These are phyloP conservation scores for Pycnonotus jocosus DNA, from an alignment of 2,113 vertebrate genomes.

Conservation along the genomic window DNA sequence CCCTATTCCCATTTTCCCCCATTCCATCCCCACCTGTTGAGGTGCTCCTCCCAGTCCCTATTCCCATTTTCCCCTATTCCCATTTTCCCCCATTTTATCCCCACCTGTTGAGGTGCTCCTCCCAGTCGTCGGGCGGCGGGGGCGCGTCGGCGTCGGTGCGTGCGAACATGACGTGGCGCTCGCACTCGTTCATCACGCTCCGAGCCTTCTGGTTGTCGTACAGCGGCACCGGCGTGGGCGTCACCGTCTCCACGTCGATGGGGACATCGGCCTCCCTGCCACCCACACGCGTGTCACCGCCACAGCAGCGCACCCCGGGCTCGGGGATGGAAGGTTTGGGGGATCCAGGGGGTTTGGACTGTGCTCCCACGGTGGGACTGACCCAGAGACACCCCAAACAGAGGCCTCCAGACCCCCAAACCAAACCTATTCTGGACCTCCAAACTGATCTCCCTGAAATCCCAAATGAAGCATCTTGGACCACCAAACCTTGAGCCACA, in stretches of 20 bases:
- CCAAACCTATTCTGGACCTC: not conserved
- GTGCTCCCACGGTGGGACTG: not conserved
- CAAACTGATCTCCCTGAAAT: not conserved
- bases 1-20: too few relatives aligned
- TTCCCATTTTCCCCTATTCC: too few relatives aligned
- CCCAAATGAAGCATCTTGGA: too few relatives aligned
- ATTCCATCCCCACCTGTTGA: slow-evolving; percentile 83
- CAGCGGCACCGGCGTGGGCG: slow-evolving; percentile 79
- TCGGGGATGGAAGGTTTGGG: not conserved
- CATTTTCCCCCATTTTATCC: not conserved
- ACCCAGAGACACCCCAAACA: not conserved
- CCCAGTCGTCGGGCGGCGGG: slow-evolving; percentile 94
- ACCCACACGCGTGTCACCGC: not conserved
- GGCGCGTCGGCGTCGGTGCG: slow-evolving; percentile 91
- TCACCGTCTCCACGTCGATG: slow-evolving; percentile 88
- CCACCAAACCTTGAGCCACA: not conserved
- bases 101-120: slow-evolving; percentile 94
- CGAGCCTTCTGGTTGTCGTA: slow-evolving; percentile 96
- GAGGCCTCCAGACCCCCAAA: not conserved
- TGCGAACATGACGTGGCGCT: slow-evolving; percentile 93
- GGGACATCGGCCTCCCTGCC: slow-evolving; percentile 85
- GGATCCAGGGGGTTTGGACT: not conserved
- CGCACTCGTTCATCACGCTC: slow-evolving; percentile 96
- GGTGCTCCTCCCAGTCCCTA: slow-evolving; percentile 86
- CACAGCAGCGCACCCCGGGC: fast-evolving